Conservation (phyloP, 2,888 invertebrate genomes). For the Chalcosyrphus nemorum region DNA sequence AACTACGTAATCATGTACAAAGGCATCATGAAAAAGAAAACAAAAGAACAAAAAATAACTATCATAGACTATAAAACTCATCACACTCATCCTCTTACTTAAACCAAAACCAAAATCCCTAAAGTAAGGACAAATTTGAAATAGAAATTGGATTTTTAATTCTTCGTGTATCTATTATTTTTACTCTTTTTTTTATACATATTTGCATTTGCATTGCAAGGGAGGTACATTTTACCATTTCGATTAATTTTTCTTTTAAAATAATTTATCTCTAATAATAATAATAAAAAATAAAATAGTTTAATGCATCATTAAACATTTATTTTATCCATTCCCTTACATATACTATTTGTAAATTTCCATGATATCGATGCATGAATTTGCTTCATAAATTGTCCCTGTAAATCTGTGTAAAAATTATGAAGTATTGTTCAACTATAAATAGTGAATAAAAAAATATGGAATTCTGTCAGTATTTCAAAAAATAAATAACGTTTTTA, state of each 20-base stretch:
- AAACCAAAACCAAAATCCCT: constrained; percentile 33
- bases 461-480: constrained; percentile 40
- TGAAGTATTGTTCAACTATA: constrained; percentile 47
- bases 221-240: constrained; percentile 16
- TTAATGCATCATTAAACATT: constrained; percentile 20
- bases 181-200: constrained; percentile 2
- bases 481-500: background rate
- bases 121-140: constrained; percentile 1
- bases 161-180: constrained; percentile 30
- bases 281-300: background rate
- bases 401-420: constrained; percentile 63
- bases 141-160: background rate
- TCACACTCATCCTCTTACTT: constrained; percentile 18
- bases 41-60: too few relatives aligned
- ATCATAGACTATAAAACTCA: constrained; percentile 20
- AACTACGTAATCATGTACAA: constrained; percentile 65
- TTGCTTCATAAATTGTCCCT: constrained; percentile 41
- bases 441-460: constrained; percentile 34
- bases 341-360: constrained; percentile 20
- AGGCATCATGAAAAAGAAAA: constrained; percentile 20
- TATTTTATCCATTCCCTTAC: constrained; percentile 45
- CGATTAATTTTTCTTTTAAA: constrained; percentile 8
- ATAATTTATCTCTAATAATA: constrained; percentile 51
- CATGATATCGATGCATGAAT: constrained; percentile 20
- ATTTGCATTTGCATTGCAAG: constrained; percentile 6